Conservation (phyloP, 1,140 invertebrate species). For the Apis mellifera region DNA sequence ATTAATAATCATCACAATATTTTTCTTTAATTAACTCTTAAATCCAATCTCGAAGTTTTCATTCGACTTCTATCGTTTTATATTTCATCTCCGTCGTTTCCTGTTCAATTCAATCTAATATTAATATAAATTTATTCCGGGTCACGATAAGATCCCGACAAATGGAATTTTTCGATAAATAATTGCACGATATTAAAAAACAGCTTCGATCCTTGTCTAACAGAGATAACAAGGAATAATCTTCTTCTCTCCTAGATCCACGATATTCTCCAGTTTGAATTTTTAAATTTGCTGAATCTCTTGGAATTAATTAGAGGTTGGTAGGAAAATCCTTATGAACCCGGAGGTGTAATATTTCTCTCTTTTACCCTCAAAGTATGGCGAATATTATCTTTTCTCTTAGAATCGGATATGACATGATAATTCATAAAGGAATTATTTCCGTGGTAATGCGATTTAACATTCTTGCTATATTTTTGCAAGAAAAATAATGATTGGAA, state of each 20-base stretch:
- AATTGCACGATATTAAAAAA: neutral
- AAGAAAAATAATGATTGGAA: slow-evolving; percentile 3
- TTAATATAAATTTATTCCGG: slow-evolving; percentile 9
- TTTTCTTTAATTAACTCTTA: neutral
- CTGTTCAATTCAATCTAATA: neutral
- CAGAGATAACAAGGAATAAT: too few relatives aligned
- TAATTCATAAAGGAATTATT: slow-evolving; percentile 32
- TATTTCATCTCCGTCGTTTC: neutral
- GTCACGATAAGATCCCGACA: neutral
- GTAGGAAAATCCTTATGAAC: slow-evolving; percentile 9
- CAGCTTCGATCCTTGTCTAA: too few relatives aligned
- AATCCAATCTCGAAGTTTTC: neutral
- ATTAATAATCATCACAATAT: too few relatives aligned
- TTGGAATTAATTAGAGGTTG: slow-evolving; percentile 10
- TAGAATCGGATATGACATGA: slow-evolving; percentile 10
- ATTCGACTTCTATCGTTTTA: too few relatives aligned
- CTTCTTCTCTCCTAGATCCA: neutral
- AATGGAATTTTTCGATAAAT: slow-evolving; percentile 11
- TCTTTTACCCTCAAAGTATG: neutral
- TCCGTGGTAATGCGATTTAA: slow-evolving; percentile 12
- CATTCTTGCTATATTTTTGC: slow-evolving; percentile 19
- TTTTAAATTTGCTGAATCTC: slow-evolving; percentile 5
- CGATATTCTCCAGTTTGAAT: neutral
- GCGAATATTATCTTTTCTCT: slow-evolving; percentile 13
- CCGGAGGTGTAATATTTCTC: neutral